Evolutionary conservation across 1,140 invertebrate genomes (phyloP).

Genomic region (Sminthurides bifidus): DNA sequence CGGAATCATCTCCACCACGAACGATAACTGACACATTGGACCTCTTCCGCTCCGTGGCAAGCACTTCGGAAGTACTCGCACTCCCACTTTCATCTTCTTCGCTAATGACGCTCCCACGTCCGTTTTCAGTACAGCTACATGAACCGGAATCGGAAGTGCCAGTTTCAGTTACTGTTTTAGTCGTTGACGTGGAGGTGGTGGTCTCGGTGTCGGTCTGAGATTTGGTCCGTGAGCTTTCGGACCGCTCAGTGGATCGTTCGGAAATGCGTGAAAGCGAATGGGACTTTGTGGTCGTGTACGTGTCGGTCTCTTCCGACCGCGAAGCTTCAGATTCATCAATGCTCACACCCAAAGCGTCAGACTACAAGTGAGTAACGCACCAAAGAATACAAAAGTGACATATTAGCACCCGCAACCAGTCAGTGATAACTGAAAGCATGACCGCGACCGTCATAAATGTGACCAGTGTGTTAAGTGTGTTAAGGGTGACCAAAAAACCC

Average conservation of each 20-base stretch:
- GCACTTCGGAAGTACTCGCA: not conserved
- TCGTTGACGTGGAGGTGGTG: constrained; percentile 12
- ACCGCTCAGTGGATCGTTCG: constrained; percentile 17
- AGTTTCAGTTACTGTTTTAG: constrained; percentile 7
- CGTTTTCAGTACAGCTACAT: constrained; percentile 11
- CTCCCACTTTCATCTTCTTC: constrained; percentile 3
- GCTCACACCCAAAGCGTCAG: constrained; percentile 21
- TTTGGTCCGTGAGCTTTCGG: constrained; percentile 9
- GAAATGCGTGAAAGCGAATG: too few relatives aligned
- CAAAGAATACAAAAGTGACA: not conserved
- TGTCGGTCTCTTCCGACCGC: constrained; percentile 24
- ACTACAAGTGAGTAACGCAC: not conserved
- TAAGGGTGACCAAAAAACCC: not conserved
- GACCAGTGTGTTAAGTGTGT: too few relatives aligned
- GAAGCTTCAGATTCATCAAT: constrained; percentile 28
- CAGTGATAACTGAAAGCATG: too few relatives aligned
- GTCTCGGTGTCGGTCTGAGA: constrained; percentile 13
- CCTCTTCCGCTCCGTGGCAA: constrained; percentile 6
- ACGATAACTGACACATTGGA: constrained; percentile 7
- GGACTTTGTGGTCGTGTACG: constrained; percentile 13
- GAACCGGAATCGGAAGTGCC: constrained; percentile 9
- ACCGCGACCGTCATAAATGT: too few relatives aligned
- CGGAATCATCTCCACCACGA: constrained; percentile 2
- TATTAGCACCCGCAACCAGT: not conserved
- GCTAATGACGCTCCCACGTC: constrained; percentile 5